These are phyloP conservation scores for Protonibea diacanthus DNA, from an alignment of 2,797 vertebrate genomes.

Conservation along the genomic window DNA sequence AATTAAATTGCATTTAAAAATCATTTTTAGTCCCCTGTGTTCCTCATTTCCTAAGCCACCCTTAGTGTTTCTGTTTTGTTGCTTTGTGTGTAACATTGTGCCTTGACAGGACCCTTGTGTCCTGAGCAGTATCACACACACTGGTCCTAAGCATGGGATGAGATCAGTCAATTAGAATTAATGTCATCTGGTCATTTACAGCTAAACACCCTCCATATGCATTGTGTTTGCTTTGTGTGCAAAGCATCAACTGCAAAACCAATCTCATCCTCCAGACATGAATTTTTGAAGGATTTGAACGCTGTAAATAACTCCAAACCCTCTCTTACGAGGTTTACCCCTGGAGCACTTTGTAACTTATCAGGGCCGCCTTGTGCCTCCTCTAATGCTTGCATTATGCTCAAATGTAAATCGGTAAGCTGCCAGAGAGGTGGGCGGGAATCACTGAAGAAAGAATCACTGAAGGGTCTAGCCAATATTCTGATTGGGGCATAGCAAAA, in stretches of 20 bases:
- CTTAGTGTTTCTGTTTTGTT: slow-evolving; percentile 68
- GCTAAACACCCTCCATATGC: slow-evolving; percentile 75
- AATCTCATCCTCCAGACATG: slow-evolving; percentile 87
- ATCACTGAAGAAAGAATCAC: slow-evolving; percentile 85
- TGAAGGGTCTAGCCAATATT: slow-evolving; percentile 86
- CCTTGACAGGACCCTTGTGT: slow-evolving; percentile 78
- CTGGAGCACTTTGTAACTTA: slow-evolving; percentile 90
- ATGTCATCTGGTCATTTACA: slow-evolving; percentile 85
- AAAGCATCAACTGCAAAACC: slow-evolving; percentile 84
- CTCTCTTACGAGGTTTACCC: slow-evolving; percentile 90
- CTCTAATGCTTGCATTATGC: slow-evolving; percentile 89
- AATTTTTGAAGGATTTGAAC: slow-evolving; percentile 89
- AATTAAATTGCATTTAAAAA: slow-evolving; percentile 88
- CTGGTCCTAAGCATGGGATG: slow-evolving; percentile 78
- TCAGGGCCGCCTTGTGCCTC: slow-evolving; percentile 89
- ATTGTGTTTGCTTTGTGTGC: slow-evolving; percentile 87
- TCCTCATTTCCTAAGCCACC: slow-evolving; percentile 65
- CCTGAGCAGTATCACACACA: slow-evolving; percentile 72
- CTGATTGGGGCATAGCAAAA: slow-evolving; percentile 81
- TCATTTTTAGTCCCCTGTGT: slow-evolving; percentile 79
- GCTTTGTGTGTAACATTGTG: slow-evolving; percentile 74
- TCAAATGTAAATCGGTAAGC: slow-evolving; percentile 90
- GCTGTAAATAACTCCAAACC: slow-evolving; percentile 90
- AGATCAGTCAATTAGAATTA: slow-evolving; percentile 85
- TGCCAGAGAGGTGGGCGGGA: slow-evolving; percentile 88